A percentile compares a stretch with the other conserved stretches of the same genome.
Evolutionary conservation across 2,113 vertebrate genomes (phyloP).

Genomic region (Pica pica): DNA sequence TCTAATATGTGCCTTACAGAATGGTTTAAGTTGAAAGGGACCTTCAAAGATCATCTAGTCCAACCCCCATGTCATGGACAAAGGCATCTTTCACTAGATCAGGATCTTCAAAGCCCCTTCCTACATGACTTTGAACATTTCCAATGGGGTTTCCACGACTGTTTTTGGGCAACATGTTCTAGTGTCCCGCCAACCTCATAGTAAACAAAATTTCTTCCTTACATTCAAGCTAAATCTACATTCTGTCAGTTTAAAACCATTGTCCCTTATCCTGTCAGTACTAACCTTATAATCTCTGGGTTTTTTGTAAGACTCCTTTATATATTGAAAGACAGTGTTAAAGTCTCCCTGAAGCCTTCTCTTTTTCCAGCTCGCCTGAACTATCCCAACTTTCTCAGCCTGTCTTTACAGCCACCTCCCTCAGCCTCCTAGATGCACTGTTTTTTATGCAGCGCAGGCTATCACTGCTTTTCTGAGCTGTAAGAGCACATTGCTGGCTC

Average conservation of each 20-base stretch:
- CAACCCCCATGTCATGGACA: background rate
- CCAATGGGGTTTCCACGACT: background rate
- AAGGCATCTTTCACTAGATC: background rate
- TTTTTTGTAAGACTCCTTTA: background rate
- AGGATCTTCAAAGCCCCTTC: background rate
- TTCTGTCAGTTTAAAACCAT: background rate
- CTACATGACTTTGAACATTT: background rate
- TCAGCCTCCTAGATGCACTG: rapidly evolving
- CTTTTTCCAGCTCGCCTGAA: background rate
- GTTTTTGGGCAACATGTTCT: background rate
- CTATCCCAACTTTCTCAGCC: background rate
- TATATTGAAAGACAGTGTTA: background rate
- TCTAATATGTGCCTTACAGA: background rate
- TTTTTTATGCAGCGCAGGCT: background rate
- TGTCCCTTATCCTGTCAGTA: background rate
- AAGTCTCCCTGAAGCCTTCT: background rate
- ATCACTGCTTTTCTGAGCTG: background rate
- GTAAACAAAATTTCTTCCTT: background rate
- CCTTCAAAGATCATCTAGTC: background rate
- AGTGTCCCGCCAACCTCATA: background rate
- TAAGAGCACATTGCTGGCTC: background rate
- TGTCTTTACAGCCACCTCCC: background rate
- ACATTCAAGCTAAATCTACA: background rate
- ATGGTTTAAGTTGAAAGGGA: background rate
- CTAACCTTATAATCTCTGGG: background rate